Evolutionary conservation across 2,113 vertebrate genomes (phyloP), one percentile per base, ranked within the genome.

Genomic region (Aegotheles bennettii): DNA sequence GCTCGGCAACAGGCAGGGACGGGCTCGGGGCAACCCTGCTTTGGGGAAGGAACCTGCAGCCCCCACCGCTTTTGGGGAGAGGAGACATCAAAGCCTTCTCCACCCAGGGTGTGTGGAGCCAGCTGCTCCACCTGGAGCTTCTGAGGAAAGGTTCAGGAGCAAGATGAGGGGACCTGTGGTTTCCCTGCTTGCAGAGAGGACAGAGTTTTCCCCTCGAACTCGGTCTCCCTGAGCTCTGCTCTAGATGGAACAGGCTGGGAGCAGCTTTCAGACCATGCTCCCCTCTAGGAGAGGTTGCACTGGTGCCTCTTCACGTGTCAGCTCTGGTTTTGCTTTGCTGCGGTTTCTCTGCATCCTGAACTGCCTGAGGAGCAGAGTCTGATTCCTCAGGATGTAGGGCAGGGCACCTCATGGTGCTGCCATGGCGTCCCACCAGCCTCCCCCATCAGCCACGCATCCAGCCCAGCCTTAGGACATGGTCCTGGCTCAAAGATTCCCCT

Each of bases 401-500:
- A 56, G 28, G 31, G 7, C 35, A 2, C 14, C 13, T 8, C 23
- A 2, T 2, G 24, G 31, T 50, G 79, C 64, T 90, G 20, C 65
- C 5, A 0, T 2, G 12, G 42, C 28, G 43, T 57, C n/a, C 11
- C 38, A 13, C 13, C 69, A 48, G 31, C 29, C 19, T 56, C 19
- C 31, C 9, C 65, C 51, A 14, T 3, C 35, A 38, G 29, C 61
- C 48, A 24, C 2, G 0, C 28, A 5, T 7, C 64, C 35, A 10
- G n/a, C 1, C 26, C 3, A 0, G 26, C 10, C 45, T 33, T 70
- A 25, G 51, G 15, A 29, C 16, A 1, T 0, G 9, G 6, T 36
- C 31, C 54, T 29, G 43, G 28, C 13, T n/a, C 25, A 16, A 10
- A 45, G 61, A 18, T 13, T 43, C 14, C 7, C 28, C 29, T 36